A percentile compares a stretch with the other conserved stretches of the same genome.
phyloP scores from a whole-genome alignment of 2,797 vertebrate genomes.

The Antennarius maculatus region DNA sequence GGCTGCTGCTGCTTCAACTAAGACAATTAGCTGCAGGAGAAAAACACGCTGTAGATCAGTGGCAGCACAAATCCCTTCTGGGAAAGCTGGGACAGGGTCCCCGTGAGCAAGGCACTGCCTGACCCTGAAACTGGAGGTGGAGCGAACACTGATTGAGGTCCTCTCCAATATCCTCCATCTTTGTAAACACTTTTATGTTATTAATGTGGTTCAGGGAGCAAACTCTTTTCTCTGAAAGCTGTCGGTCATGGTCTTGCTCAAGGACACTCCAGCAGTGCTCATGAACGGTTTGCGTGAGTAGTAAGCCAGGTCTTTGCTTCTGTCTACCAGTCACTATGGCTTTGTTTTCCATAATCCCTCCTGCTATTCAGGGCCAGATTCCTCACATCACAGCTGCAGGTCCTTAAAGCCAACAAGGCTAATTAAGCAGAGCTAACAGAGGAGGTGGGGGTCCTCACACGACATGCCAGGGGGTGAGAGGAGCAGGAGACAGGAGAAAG shows the following conservation, averaged over 20 bases:
- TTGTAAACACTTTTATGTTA: too few relatives aligned
- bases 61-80: constrained; percentile 5
- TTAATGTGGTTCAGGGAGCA: too few relatives aligned
- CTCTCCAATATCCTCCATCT: too few relatives aligned
- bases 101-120: constrained; percentile 20
- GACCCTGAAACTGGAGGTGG: too few relatives aligned
- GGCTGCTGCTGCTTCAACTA: constrained; percentile 3
- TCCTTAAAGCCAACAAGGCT: constrained; percentile 64
- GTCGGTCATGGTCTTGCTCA: background rate
- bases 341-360: constrained; percentile 73
- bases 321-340: constrained; percentile 54
- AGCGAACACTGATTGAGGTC: too few relatives aligned
- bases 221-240: too few relatives aligned
- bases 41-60: constrained; percentile 14
- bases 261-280: constrained; percentile 4
- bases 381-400: constrained; percentile 60
- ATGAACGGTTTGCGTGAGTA: constrained; percentile 66
- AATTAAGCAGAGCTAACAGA: constrained; percentile 56
- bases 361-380: constrained; percentile 71
- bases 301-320: constrained; percentile 64
- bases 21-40: constrained; percentile 25
- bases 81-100: constrained; percentile 7
- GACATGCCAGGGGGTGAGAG: constrained; percentile 22
- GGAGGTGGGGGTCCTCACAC: constrained; percentile 45
- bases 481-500: constrained; percentile 26